A percentile compares a stretch with the other conserved stretches of the same genome.
Conservation (phyloP, 2,113 vertebrate genomes). For the Istiophorus platypterus region DNA sequence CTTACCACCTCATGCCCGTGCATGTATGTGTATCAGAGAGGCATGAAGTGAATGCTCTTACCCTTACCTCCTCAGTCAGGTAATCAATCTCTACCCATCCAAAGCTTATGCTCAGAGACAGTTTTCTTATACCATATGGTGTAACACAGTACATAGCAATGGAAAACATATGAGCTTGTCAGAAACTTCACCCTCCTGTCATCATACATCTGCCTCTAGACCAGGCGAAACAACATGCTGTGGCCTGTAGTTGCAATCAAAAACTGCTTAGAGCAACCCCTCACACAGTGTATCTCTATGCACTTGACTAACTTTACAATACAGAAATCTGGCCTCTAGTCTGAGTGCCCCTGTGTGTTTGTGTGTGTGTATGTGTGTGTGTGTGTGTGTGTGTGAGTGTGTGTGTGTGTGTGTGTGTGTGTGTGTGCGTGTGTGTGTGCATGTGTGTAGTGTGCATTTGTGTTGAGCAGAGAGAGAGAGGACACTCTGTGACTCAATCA, state of each 20-base stretch:
- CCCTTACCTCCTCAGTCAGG: conserved; percentile 37
- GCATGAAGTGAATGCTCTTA: conserved; percentile 73
- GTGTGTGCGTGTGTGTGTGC: not conserved
- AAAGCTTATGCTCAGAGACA: conserved; percentile 25
- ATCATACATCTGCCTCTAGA: conserved; percentile 54
- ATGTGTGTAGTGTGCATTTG: conserved; percentile 29
- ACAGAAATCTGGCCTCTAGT: conserved; percentile 63
- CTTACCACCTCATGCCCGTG: conserved; percentile 57
- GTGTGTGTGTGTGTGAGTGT: conserved; percentile 18
- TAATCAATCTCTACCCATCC: conserved; percentile 66
- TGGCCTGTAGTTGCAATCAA: conserved; percentile 61
- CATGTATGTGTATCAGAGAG: conserved; percentile 55
- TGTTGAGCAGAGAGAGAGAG: conserved; percentile 46
- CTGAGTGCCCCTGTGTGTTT: conserved; percentile 18
- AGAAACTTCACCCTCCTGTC: conserved; percentile 25
- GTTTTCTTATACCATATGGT: conserved; percentile 36
- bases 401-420: conserved; percentile 6
- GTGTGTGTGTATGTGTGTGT: conserved; percentile 21
- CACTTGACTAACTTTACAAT: conserved; percentile 79
- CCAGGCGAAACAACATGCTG: conserved; percentile 37
- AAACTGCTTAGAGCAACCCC: conserved; percentile 56
- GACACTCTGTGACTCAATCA: conserved; percentile 73
- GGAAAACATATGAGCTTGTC: conserved; percentile 26
- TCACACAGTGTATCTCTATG: conserved; percentile 60
- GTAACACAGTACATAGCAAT: conserved; percentile 24